A percentile compares a stretch with the other conserved stretches of the same genome.
Conservation (phyloP, 1,140 invertebrate genomes). For the Oryctes rhinoceros region DNA sequence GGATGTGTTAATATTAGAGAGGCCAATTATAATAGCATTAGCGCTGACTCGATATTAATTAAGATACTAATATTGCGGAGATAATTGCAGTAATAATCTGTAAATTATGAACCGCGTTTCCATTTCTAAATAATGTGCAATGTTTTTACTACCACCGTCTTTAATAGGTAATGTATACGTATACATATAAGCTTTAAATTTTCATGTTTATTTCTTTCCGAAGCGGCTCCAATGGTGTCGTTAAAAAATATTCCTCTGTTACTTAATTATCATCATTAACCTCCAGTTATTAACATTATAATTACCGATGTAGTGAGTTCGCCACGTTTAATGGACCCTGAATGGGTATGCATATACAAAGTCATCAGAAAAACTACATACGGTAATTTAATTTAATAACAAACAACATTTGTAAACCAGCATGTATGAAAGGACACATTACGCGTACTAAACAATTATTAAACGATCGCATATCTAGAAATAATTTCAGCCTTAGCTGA, state of each 20-base stretch:
- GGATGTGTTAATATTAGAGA: slow-evolving; percentile 7
- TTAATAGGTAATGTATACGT: not conserved
- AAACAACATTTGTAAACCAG: not conserved
- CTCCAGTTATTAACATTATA: not conserved
- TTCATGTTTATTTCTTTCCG: not conserved
- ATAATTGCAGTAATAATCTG: not conserved
- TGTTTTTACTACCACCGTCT: not conserved
- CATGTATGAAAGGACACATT: not conserved
- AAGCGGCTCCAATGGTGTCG: not conserved
- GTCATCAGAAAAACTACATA: not conserved
- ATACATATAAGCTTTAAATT: not conserved
- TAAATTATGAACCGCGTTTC: not conserved
- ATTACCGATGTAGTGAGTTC: not conserved
- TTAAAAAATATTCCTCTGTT: not conserved
- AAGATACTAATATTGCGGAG: not conserved
- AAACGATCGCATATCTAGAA: not conserved
- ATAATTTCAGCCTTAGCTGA: not conserved
- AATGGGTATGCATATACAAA: not conserved
- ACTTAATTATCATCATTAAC: not conserved
- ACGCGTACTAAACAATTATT: not conserved
- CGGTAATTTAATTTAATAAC: not conserved
- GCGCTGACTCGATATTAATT: not conserved
- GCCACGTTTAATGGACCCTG: not conserved
- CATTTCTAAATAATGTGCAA: not conserved
- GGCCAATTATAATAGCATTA: not conserved